Percentiles rank a stretch among this genome's conserved stretches.
Evolutionary conservation across 1,140 invertebrate species (phyloP).

Genomic region (Diorhabda elongata): DNA sequence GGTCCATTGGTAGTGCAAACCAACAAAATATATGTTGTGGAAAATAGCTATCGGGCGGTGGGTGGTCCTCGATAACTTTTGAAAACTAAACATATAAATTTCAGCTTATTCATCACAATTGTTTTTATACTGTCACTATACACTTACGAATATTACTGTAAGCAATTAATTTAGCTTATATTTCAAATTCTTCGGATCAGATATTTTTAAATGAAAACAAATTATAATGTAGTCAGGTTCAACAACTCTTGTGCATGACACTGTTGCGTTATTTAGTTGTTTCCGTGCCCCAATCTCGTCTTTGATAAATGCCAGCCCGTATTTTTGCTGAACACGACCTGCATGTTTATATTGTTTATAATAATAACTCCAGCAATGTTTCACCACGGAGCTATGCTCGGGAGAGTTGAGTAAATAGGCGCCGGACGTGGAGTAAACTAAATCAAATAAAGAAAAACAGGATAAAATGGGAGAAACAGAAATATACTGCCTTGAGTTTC

Average conservation of each 20-base stretch:
- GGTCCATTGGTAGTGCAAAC: too few species aligned
- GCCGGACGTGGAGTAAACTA: slow-evolving; percentile 6
- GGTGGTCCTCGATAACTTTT: too few species aligned
- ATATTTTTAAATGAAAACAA: too few species aligned
- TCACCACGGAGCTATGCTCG: slow-evolving; percentile 12
- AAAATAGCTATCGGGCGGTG: too few species aligned
- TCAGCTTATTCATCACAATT: too few species aligned
- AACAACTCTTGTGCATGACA: not conserved
- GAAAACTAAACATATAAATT: too few species aligned
- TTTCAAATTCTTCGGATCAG: too few species aligned
- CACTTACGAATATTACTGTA: too few species aligned
- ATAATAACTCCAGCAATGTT: slow-evolving; percentile 16
- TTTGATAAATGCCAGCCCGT: slow-evolving; percentile 18
- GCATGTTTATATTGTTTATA: slow-evolving; percentile 28
- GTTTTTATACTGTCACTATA: too few species aligned
- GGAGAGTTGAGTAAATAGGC: slow-evolving; percentile 14
- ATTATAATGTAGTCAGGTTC: too few species aligned
- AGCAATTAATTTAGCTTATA: too few species aligned
- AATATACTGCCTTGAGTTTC: not conserved
- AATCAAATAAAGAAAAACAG: slow-evolving; percentile 5
- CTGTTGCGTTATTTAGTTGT: slow-evolving; percentile 4
- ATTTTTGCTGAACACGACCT: slow-evolving; percentile 21
- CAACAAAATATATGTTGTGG: too few species aligned
- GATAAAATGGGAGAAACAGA: not conserved
- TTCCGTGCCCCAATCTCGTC: slow-evolving; percentile 12